Evolutionary conservation across 2,113 vertebrate genomes (phyloP).

Genomic region (Puffinus mauretanicus): DNA sequence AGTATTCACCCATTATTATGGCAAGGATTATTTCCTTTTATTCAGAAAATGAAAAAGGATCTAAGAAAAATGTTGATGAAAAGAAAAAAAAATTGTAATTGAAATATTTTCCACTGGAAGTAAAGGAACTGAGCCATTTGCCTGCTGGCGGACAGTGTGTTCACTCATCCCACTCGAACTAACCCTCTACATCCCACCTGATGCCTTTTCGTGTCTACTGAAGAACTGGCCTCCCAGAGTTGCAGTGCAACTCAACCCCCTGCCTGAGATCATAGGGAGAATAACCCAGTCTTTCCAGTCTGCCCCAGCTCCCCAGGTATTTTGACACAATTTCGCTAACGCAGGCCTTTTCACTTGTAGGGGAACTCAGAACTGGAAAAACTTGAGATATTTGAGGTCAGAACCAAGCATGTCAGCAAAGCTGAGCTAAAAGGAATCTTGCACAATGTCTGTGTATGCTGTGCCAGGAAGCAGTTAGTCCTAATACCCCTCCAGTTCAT

Average conservation of each 20-base stretch:
- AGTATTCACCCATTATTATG: slow-evolving; percentile 19
- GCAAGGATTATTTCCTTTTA: slow-evolving; percentile 21
- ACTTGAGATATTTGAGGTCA: slow-evolving; percentile 51
- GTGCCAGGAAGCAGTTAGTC: slow-evolving; percentile 44
- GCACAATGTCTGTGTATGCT: slow-evolving; percentile 1
- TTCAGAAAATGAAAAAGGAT: slow-evolving; percentile 35
- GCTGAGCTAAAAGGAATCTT: slow-evolving; percentile 45
- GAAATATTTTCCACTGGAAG: slow-evolving; percentile 54
- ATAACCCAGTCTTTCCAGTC: slow-evolving; percentile 27
- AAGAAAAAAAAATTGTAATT: neutral
- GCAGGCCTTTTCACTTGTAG: neutral
- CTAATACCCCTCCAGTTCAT: slow-evolving; percentile 23
- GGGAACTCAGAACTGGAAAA: slow-evolving; percentile 44
- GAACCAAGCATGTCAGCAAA: slow-evolving; percentile 38
- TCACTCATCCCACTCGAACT: neutral
- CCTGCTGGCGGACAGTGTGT: slow-evolving; percentile 17
- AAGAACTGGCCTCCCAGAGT: neutral
- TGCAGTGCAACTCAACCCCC: neutral
- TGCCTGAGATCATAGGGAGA: neutral
- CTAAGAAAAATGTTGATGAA: slow-evolving; percentile 39
- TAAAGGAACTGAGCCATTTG: slow-evolving; percentile 31
- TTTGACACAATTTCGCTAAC: slow-evolving; percentile 16
- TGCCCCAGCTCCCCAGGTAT: slow-evolving; percentile 42
- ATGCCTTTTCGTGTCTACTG: neutral
- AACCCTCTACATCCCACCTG: slow-evolving; percentile 25